These are phyloP conservation scores for Tetanocera ferruginea DNA, from an alignment of 2,888 invertebrate species.

Conservation along the genomic window DNA sequence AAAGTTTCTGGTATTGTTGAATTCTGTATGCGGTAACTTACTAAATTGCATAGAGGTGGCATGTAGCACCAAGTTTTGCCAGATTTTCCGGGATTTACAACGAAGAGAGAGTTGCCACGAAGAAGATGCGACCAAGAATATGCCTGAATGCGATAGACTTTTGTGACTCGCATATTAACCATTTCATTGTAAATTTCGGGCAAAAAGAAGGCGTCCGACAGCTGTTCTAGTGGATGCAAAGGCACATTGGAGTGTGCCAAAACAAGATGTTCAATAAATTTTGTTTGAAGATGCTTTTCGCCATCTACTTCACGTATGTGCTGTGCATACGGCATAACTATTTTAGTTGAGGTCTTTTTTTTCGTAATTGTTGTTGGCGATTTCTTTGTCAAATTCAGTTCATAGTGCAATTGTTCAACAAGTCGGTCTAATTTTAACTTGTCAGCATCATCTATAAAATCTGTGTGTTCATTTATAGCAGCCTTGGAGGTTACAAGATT, in stretches of 20 bases:
- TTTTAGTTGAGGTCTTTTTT: constrained; percentile 1
- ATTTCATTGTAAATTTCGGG: constrained; percentile 57
- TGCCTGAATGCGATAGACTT: constrained; percentile 72
- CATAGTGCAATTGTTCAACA: not conserved
- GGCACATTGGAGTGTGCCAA: constrained; percentile 58
- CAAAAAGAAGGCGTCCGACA: constrained; percentile 55
- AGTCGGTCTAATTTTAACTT: constrained; percentile 6
- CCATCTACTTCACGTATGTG: constrained; percentile 45
- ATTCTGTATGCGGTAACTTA: constrained; percentile 62
- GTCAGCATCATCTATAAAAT: not conserved
- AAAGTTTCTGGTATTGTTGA: constrained; percentile 65
- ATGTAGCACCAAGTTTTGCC: constrained; percentile 82
- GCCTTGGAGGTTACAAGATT: constrained; percentile 3
- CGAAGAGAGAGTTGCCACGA: constrained; percentile 76
- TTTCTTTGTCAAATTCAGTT: not conserved
- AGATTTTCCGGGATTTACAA: constrained; percentile 74
- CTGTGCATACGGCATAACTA: constrained; percentile 5
- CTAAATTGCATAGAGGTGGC: constrained; percentile 76
- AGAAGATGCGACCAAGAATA: constrained; percentile 80
- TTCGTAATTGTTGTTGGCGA: not conserved
- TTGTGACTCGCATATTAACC: constrained; percentile 55
- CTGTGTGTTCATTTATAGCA: not conserved
- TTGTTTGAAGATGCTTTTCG: constrained; percentile 48
- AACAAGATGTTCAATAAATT: constrained; percentile 55
- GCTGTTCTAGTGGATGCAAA: constrained; percentile 51